Base-by-base conservation (phyloP, 1,140 invertebrate genomes). In the Nixonia krombeini region DNA sequence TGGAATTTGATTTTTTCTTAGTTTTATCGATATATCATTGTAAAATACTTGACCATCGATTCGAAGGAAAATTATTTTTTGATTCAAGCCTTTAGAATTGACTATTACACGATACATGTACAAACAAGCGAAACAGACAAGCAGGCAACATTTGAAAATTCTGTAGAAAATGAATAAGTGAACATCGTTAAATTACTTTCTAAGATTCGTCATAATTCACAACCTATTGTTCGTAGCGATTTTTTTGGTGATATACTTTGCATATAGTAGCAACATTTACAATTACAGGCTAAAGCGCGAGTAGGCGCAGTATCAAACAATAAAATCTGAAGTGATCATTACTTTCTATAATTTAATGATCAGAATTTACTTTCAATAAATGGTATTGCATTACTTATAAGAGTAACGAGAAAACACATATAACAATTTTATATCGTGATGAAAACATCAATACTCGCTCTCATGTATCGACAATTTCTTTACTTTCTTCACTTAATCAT, bases 201-300 rank as follows among this genome's bases (percentile, higher is more conserved):
- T n/a, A n/a, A 31, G 29, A 31, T n/a, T 31, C 3, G 29, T 31
- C 29, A 37, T 37, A n/a, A 37, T 16, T 5, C 35, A n/a, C 17
- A 37, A 16, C 35, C 6, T 37, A 2, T 37, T 16, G 12, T 16
- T 16, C 9, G 12, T 33, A 37, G 35, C 15, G 7, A 37, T 13
- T 37, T 15, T 37, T 9, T 37, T 9, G 12, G 35, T 37, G 35
- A 37, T 37, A 37, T 37, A 16, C 15, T 15, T 37, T 37, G 35
- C 35, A 12, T 33, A 33, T 33, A 10, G 29, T 4, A 33, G 29
- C 13, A 33, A 9, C 13, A 33, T 5, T 33, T 33, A 4, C n/a
- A 5, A 9, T 33, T 33, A 33, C 29, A 33, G 29, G 29, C 29
- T 12, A 12, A 33, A 9, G 9, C 12, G 8, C 9, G 9, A 31